Conservation (phyloP, 2,797 vertebrate species). For the Acestrorhynchus altus region DNA sequence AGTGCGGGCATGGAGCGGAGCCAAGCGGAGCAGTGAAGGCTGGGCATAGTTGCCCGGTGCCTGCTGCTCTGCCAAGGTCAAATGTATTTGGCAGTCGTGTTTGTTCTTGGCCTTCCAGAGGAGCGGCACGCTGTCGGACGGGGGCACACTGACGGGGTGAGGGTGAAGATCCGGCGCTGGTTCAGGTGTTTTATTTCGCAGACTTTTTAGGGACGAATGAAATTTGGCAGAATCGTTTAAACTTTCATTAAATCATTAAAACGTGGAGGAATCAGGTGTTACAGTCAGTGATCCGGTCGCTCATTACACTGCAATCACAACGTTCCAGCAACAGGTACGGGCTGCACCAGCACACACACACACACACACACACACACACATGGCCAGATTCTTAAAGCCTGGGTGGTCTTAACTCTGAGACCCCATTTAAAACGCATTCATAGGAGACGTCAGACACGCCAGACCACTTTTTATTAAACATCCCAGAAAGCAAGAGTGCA, state of each 20-base stretch:
- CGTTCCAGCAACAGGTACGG: background rate
- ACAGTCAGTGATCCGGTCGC: background rate
- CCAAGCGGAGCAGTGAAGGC: conserved; percentile 53
- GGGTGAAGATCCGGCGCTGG: background rate
- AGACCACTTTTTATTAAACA: no score
- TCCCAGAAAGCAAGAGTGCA: no score
- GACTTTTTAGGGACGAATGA: background rate
- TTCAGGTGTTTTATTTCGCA: background rate
- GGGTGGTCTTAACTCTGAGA: no score
- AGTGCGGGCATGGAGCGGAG: conserved; percentile 48
- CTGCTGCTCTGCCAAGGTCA: conserved; percentile 61
- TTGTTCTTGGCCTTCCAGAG: conserved; percentile 44
- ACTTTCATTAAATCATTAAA: no score
- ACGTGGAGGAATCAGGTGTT: background rate
- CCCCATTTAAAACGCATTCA: no score
- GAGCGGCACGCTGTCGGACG: background rate
- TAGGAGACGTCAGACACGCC: no score
- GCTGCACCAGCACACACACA: no score
- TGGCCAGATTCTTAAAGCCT: no score
- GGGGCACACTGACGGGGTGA: conserved; percentile 8
- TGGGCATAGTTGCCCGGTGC: conserved; percentile 44
- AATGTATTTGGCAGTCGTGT: conserved; percentile 58
- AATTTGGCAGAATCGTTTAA: background rate
- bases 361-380: no score
- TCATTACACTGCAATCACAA: background rate